Conservation (phyloP, 2,888 invertebrate genomes). For the Rhopalosiphum nymphaeae region DNA sequence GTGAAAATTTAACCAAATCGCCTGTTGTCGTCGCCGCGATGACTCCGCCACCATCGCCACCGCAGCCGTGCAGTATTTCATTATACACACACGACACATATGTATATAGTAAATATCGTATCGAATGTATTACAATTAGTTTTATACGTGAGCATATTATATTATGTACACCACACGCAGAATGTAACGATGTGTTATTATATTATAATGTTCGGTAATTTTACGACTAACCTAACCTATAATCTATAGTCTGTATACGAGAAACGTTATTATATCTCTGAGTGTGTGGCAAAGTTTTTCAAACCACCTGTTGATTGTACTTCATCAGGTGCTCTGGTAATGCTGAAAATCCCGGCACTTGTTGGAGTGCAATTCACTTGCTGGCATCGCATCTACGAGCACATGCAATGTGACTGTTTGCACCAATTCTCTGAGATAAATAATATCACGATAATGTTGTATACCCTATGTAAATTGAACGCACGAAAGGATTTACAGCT, state of each 20-base stretch:
- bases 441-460: not conserved
- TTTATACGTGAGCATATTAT: not conserved
- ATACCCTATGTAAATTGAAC: not conserved
- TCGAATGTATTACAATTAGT: not conserved
- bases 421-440: slow-evolving; percentile 18
- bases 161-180: not conserved
- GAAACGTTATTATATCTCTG: slow-evolving; percentile 15
- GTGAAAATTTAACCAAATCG: slow-evolving; percentile 72
- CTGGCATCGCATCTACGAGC: slow-evolving; percentile 62
- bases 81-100: not conserved
- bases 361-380: slow-evolving; percentile 99
- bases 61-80: not conserved
- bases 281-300: slow-evolving; percentile 41
- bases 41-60: not conserved
- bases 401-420: slow-evolving; percentile 14
- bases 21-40: not conserved
- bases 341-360: slow-evolving; percentile 90
- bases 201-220: not conserved
- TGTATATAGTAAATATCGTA: not conserved
- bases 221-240: not conserved
- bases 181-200: not conserved
- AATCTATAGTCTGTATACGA: not conserved
- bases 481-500: not conserved
- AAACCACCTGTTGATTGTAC: slow-evolving; percentile 91
- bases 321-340: slow-evolving; percentile 99